Base-by-base conservation (phyloP, 2,797 vertebrate genomes). In the Urocyon cinereoargenteus region DNA sequence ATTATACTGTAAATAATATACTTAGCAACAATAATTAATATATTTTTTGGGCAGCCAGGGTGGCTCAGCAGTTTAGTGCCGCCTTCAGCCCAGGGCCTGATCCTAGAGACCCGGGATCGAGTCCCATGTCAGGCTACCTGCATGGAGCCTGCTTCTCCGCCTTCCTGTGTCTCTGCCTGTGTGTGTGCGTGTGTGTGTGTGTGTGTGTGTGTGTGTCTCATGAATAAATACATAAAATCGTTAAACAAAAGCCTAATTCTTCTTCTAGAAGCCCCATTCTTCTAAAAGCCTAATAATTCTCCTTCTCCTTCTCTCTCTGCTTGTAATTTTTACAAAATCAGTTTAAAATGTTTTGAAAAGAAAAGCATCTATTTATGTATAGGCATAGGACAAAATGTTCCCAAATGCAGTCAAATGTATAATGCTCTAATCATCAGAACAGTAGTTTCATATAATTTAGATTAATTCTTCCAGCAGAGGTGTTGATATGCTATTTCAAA, bases 1-100 rank as follows among this genome's bases (percentile, higher is more conserved):
- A 93, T 51, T 96, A n/a, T 57, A 55, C 4, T 75, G 8, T 59
- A 86, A 95, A 51, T 86, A 83, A 84, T 57, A 92, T 59, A 78
- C 11, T 73, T 83, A 61, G 6, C 31, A 95, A 51, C 0, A 77
- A 24, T 78, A 97, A 93, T 91, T 83, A 59, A 73, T n/a, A 31
- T 31, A 59, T 0, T 28, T 45, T 73, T 92, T 73, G 40, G 40
- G 40, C 40, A 45, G 40, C 40, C 40, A 7, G 40, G 40, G 40
- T 45, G 40, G 40, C 40, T 45, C 40, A 45, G 40, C 40, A 45
- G 40, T 45, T 45, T 45, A 45, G 40, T 8, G 40, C 40, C 40
- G 0, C 40, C 40, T 45, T 45, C 40, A 45, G 40, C 40, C 40
- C 40, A 45, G 40, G 8, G 40, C 40, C 40, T 45, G 40, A 45